A percentile compares a stretch with the other conserved stretches of the same genome.
Evolutionary conservation across 2,113 vertebrate species (phyloP).

Genomic region (Melanerpes formicivorus): DNA sequence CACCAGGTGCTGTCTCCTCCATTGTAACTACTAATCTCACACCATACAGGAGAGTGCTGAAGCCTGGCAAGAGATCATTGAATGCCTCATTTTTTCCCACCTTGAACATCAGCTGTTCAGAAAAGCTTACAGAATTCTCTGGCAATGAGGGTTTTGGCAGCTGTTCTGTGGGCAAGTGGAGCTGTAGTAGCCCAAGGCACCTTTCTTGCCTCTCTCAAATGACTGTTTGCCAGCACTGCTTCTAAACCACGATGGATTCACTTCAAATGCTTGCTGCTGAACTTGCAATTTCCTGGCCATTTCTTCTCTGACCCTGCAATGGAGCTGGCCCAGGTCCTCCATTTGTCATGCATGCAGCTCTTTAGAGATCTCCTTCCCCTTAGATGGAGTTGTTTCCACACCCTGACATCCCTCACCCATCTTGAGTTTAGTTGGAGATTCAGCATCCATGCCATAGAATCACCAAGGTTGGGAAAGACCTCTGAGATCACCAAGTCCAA

Average conservation of each 20-base stretch:
- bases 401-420: background rate
- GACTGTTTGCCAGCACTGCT: background rate
- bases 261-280: background rate
- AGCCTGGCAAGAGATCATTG: background rate
- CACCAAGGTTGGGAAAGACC: no score
- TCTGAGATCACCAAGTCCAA: no score
- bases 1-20: background rate
- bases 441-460: background rate
- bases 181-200: background rate
- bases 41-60: background rate
- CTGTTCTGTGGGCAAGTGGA: fast-evolving
- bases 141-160: background rate
- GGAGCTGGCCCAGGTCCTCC: background rate
- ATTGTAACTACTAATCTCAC: background rate
- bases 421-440: background rate
- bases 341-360: background rate
- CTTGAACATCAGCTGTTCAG: background rate
- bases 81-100: background rate
- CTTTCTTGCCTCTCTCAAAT: background rate
- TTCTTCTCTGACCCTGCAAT: background rate
- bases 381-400: background rate
- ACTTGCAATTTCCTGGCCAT: background rate
- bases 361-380: background rate
- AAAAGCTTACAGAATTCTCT: background rate
- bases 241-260: background rate